Conservation (phyloP, 2,888 invertebrate species). For the Lucinisca nassula region DNA sequence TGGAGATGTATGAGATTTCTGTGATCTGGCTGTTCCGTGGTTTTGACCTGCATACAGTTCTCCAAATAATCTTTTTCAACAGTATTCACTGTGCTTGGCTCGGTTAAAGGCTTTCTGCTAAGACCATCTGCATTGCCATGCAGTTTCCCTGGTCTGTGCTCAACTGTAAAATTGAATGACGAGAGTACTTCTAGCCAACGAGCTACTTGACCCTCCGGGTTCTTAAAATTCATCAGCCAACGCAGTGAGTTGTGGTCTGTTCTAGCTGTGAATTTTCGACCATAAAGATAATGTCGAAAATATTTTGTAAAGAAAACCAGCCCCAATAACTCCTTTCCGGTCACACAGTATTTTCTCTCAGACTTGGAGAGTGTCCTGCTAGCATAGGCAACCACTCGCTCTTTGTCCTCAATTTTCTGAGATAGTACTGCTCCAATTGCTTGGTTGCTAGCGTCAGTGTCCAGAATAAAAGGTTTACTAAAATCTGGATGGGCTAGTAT, state of each 20-base stretch:
- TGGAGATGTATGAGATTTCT: background rate
- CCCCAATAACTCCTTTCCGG: slow-evolving; percentile 59
- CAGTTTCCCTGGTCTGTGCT: slow-evolving; percentile 35
- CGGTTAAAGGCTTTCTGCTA: background rate
- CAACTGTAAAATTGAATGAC: slow-evolving; percentile 42
- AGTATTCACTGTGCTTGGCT: background rate
- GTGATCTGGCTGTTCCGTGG: no score
- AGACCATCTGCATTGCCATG: slow-evolving; percentile 50
- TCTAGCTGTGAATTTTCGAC: slow-evolving; percentile 51
- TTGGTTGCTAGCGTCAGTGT: slow-evolving; percentile 68
- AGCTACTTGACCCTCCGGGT: slow-evolving; percentile 53
- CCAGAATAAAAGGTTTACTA: slow-evolving; percentile 45
- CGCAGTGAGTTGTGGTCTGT: slow-evolving; percentile 69
- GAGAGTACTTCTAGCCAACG: slow-evolving; percentile 51
- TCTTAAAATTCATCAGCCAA: slow-evolving; percentile 63
- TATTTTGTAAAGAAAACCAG: slow-evolving; percentile 60
- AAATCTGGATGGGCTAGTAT: slow-evolving; percentile 39
- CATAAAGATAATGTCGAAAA: slow-evolving; percentile 69
- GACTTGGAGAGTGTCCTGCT: no score
- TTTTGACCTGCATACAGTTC: no score
- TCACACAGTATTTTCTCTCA: slow-evolving; percentile 50
- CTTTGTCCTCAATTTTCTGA: slow-evolving; percentile 58
- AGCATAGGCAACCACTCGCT: slow-evolving; percentile 64
- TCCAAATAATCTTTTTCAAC: background rate
- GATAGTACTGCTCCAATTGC: slow-evolving; percentile 68